Evolutionary conservation across 2,888 invertebrate genomes (phyloP), one percentile per base, ranked within the genome.

Genomic region (Acleris emargana): DNA sequence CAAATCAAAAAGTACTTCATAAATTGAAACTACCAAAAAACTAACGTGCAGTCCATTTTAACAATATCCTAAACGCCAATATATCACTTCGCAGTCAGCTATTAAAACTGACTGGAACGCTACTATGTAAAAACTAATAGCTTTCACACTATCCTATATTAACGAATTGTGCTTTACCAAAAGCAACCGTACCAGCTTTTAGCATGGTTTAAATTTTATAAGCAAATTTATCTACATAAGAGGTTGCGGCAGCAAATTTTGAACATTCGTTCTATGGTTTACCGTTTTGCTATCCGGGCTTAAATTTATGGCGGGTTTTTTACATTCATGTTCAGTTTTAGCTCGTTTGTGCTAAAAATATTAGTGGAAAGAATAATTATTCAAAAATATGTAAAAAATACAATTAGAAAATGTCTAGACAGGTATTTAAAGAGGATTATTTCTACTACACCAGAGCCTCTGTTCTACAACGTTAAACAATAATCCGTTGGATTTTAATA

Each of bases 221-320:
- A 45, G 16, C 16, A n/a, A 45, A 45, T 6, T 45, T 49, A 20
- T 20, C 13, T 5, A 49, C 18, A 5, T 3, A 17, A 25, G 22
- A 17, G 11, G 22, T 45, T 57, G 25, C 9, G 43, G 17, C 6
- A 57, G 25, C 17, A 16, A 13, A 5, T 43, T 3, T 45, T 17
- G 6, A 45, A 22, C 25, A 53, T 58, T 49, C 49, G 58, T 58
- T 58, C 28, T 28, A 32, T 45, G 32, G 58, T 38, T 58, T 32
- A 32, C n/a, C 38, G 18, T 32, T 58, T 58, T 22, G 58, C 58
- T 49, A 20, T 58, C 49, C n/a, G 7, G 49, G 16, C 6, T 28
- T n/a, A 32, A 52, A 57, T 58, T 58, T 58, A 58, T 58, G 58
- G 32, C 20, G 3, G 18, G 17, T 58, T 58, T 58, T 57, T 58